These are phyloP conservation scores for Bombus cullumanus DNA, from an alignment of 1,140 invertebrate genomes.

Conservation along the genomic window DNA sequence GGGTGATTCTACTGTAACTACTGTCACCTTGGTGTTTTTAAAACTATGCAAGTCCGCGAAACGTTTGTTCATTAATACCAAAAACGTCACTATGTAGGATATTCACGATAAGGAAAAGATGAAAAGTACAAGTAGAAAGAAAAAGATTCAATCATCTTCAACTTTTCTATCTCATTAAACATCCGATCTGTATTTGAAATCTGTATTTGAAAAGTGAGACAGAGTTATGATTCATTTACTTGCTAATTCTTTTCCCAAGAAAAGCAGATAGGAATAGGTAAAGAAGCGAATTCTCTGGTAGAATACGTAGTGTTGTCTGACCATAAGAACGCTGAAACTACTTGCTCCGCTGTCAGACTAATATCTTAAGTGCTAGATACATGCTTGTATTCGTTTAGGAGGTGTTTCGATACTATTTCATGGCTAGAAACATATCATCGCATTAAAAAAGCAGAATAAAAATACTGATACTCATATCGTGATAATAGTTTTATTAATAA, in stretches of 20 bases:
- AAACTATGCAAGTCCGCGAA: neutral
- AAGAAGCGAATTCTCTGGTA: neutral
- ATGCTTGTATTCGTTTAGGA: neutral
- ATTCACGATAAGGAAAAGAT: neutral
- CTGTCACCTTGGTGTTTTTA: neutral
- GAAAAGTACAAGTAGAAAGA: neutral
- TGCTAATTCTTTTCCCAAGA: neutral
- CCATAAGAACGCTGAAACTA: neutral
- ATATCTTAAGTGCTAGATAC: neutral
- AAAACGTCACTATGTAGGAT: neutral
- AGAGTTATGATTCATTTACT: neutral
- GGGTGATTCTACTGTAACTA: neutral
- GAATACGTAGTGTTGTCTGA: conserved; percentile 3
- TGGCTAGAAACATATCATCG: neutral
- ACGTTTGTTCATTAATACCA: neutral
- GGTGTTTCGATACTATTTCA: no score
- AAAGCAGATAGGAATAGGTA: neutral
- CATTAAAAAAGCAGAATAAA: no score
- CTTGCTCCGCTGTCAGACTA: neutral
- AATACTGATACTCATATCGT: neutral
- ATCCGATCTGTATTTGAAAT: neutral
- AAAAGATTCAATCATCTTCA: neutral
- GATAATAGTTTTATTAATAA: conserved; percentile 83
- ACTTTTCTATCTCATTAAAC: neutral
- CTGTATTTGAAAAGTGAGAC: neutral